phyloP scores from a whole-genome alignment of 53 echinoderm and acorn worm genomes.

The Henricia sp. region DNA sequence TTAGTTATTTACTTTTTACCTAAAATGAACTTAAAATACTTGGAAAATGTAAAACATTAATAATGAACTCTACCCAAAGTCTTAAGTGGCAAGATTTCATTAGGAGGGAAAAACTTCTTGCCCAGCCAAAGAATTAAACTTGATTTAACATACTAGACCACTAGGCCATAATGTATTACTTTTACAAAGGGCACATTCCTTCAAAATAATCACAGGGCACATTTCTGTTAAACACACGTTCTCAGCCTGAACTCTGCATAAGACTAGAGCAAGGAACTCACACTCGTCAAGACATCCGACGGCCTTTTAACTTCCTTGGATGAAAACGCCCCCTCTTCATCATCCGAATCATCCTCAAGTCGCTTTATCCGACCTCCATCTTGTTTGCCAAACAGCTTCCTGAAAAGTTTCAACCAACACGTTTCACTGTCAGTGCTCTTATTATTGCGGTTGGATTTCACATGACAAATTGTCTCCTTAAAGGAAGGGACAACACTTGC shows the following conservation, averaged over 20 bases:
- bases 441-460: neutral
- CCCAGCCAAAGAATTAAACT: no score
- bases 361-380: slow-evolving; percentile 76
- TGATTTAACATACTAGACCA: no score
- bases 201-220: no score
- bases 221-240: no score
- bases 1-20: no score
- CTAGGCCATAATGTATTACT: no score
- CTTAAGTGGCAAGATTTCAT: no score
- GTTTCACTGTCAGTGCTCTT: neutral
- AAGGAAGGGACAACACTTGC: no score
- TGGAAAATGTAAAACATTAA: neutral
- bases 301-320: slow-evolving; percentile 65
- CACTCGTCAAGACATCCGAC: slow-evolving; percentile 79
- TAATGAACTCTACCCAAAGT: neutral
- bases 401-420: slow-evolving; percentile 14
- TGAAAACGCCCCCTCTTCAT: slow-evolving; percentile 58
- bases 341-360: slow-evolving; percentile 68
- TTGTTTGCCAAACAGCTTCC: slow-evolving; percentile 84
- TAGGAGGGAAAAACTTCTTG: no score
- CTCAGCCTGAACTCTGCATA: neutral
- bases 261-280: slow-evolving; percentile 24
- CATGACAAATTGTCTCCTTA: neutral
- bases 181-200: no score
- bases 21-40: neutral